These are phyloP conservation scores for Aphelenchoides bicaudatus DNA, from an alignment of 2,888 invertebrate genomes.

Conservation along the genomic window DNA sequence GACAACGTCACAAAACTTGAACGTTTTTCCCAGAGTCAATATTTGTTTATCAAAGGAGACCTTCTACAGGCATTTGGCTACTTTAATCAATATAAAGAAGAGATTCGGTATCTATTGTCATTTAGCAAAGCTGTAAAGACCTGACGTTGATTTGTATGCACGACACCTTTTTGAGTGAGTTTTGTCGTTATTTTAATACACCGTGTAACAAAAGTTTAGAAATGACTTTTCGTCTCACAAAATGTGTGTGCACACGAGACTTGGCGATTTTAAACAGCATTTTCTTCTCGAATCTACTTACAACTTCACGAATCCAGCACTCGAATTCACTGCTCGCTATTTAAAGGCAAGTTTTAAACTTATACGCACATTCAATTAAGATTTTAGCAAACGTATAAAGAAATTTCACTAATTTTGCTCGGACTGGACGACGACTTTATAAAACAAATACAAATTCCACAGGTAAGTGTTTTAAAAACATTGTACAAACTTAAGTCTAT, in stretches of 20 bases:
- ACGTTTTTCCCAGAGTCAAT: too few relatives aligned
- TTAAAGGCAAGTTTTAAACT: neutral
- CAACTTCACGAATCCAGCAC: conserved; percentile 7
- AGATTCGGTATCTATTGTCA: conserved; percentile 6
- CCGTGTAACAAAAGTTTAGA: neutral
- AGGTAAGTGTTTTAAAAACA: too few relatives aligned
- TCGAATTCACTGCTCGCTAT: neutral
- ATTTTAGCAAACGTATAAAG: conserved; percentile 63
- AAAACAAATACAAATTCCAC: neutral
- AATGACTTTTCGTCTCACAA: neutral
- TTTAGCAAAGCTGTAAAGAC: neutral
- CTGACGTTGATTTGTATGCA: neutral
- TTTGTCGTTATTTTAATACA: neutral
- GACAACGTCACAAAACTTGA: neutral
- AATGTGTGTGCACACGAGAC: conserved; percentile 1
- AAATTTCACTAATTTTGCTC: conserved; percentile 22
- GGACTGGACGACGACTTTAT: conserved; percentile 26
- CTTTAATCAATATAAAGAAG: conserved; percentile 1
- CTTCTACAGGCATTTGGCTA: neutral
- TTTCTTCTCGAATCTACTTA: neutral
- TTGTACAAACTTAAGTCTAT: too few relatives aligned
- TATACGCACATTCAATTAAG: too few relatives aligned
- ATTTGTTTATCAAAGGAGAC: neutral
- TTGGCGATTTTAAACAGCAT: conserved; percentile 10
- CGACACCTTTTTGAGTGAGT: neutral